Conservation (phyloP, 2,888 invertebrate genomes). For the Cosmia trapezina region DNA sequence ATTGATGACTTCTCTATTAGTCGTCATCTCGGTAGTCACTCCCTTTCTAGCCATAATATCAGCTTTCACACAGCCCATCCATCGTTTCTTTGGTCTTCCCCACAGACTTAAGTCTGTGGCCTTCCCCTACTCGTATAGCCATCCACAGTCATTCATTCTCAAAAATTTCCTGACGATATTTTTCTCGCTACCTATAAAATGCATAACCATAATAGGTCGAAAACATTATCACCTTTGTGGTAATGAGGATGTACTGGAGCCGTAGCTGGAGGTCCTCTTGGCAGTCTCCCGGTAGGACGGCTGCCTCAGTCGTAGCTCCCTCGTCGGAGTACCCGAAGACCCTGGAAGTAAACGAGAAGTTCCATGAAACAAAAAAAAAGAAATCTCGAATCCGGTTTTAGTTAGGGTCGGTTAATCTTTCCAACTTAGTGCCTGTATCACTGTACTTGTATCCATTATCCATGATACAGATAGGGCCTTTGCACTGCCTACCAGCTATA, state of each 20-base stretch:
- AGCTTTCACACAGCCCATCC: no score
- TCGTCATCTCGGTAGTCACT: no score
- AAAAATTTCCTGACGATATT: no score
- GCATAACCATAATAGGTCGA: no score
- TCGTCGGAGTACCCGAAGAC: constrained; percentile 86
- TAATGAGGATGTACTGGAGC: constrained; percentile 84
- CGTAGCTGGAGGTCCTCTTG: constrained; percentile 87
- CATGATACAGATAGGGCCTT: background rate
- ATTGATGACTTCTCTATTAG: no score
- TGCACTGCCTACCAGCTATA: background rate
- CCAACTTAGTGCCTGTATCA: background rate
- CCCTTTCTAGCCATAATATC: no score
- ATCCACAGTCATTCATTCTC: no score
- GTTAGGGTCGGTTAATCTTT: background rate
- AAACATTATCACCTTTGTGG: constrained; percentile 82
- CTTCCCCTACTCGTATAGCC: no score
- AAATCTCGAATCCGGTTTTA: background rate
- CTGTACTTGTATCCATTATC: background rate
- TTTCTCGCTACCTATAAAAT: no score
- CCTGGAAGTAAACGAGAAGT: constrained; percentile 75
- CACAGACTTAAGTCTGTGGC: no score
- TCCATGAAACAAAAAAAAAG: background rate
- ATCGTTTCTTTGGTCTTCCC: no score
- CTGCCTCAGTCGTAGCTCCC: constrained; percentile 90
- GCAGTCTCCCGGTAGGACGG: constrained; percentile 88